Conservation (phyloP, 2,113 vertebrate genomes). For the Chiloscyllium plagiosum region DNA sequence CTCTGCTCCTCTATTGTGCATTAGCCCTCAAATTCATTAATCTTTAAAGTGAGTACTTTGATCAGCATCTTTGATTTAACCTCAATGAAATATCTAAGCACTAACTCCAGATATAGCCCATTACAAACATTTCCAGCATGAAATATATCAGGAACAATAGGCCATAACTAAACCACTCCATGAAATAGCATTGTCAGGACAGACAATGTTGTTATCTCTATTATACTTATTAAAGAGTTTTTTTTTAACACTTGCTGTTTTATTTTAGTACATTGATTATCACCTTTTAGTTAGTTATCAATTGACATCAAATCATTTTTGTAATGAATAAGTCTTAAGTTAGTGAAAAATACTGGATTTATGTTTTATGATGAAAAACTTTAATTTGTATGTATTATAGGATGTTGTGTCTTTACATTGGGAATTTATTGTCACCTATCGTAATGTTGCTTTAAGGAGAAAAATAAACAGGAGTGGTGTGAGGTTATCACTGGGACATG, state of each 20-base stretch:
- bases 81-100: not conserved
- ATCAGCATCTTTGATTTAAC: not conserved
- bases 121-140: not conserved
- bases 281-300: not conserved
- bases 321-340: too few relatives aligned
- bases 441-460: too few relatives aligned
- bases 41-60: not conserved
- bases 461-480: too few relatives aligned
- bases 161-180: not conserved
- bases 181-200: not conserved
- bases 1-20: not conserved
- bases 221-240: not conserved
- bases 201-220: not conserved
- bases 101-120: not conserved
- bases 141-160: not conserved
- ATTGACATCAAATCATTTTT: too few relatives aligned
- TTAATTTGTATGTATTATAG: too few relatives aligned
- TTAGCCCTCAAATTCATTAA: not conserved
- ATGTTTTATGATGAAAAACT: too few relatives aligned
- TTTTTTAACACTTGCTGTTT: not conserved
- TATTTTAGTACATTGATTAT: not conserved
- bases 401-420: too few relatives aligned
- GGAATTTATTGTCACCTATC: too few relatives aligned
- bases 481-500: too few relatives aligned
- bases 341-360: too few relatives aligned